Conservation (phyloP, 2,113 vertebrate genomes). For the Zonotrichia leucophrys region DNA sequence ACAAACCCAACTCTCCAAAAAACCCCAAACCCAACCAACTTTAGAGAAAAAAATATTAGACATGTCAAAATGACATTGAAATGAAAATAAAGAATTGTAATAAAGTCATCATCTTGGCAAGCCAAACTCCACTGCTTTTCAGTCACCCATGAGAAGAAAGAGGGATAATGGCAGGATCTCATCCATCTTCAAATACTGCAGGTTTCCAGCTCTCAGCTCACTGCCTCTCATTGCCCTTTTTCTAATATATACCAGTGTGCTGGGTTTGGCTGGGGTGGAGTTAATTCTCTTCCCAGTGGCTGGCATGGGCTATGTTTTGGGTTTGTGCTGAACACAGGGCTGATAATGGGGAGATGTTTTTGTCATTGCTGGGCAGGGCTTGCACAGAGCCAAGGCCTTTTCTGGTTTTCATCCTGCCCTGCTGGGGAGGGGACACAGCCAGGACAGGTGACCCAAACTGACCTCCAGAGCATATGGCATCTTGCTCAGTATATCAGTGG, state of each 20-base stretch:
- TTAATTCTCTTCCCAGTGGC: neutral
- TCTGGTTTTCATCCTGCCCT: fast-evolving
- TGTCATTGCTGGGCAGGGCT: neutral
- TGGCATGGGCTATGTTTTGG: neutral
- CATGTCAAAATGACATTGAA: neutral
- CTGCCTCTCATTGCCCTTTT: neutral
- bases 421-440: neutral
- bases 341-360: neutral
- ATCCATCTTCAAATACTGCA: neutral
- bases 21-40: neutral
- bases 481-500: neutral
- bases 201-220: neutral
- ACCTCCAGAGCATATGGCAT: neutral
- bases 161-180: neutral
- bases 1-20: neutral
- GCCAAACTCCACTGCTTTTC: neutral
- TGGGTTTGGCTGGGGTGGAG: neutral
- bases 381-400: neutral
- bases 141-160: neutral
- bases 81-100: neutral
- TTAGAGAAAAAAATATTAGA: neutral
- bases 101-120: neutral
- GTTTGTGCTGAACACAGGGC: neutral
- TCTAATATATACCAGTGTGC: neutral
- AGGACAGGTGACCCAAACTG: neutral